Evolutionary conservation across 1,140 invertebrate species (phyloP), one percentile per base, ranked within the genome.

Genomic region (Lysiphlebus fabarum): DNA sequence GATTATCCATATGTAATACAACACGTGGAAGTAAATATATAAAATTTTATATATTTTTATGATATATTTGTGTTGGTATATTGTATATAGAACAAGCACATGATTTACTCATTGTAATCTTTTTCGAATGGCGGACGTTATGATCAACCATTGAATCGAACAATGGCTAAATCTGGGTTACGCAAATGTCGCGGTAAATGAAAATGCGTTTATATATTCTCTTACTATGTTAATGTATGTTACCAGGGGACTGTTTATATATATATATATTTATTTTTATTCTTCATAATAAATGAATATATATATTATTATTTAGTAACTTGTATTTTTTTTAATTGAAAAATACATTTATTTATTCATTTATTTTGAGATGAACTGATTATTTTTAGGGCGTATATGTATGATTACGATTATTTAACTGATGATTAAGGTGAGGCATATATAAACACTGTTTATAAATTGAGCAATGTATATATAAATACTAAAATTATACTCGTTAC

Each of bases 101-200:
- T 4, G 17, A 26, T 26, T 26, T 14, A 61, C 62, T 61, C 66
- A 68, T 70, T 72, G 67, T 68, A 68, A 70, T 68, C 69, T 70
- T 54, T 66, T 65, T 66, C 66, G 62, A 65, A 63, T 69, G 66
- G 69, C 71, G 73, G 69, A 76, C 75, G 71, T 75, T 75, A 75
- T 73, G 73, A 76, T 76, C 68, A 70, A 50, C 70, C 73, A 72
- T 74, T 75, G 69, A 76, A 76, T 77, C 66, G 73, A 76, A 78
- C 74, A 76, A 78, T 77, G 72, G 71, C 69, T 73, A 77, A 78
- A 78, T 49, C 73, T 77, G 71, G 74, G 75, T 78, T 77, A 77
- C 75, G 70, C 74, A 78, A 78, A 78, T 77, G 74, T 76, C 73
- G 75, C 75, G 70, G 41, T 67, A 70, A 76, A 78, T 76, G 72